These are phyloP conservation scores for Arnoldichthys spilopterus DNA, from an alignment of 2,797 vertebrate species.

Conservation along the genomic window DNA sequence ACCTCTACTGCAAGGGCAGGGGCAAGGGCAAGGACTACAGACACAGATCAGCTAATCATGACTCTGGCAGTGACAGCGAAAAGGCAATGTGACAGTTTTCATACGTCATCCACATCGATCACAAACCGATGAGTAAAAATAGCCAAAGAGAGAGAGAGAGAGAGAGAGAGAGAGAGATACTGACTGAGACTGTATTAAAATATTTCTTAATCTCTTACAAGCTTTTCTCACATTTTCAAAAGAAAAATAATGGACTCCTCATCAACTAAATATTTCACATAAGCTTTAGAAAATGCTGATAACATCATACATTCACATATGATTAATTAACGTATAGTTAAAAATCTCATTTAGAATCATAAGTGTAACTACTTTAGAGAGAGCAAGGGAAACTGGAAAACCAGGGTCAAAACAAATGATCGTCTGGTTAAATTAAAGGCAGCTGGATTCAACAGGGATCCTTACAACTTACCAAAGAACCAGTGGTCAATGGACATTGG, in stretches of 20 bases:
- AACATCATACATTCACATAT: not conserved
- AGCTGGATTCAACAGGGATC: too few species aligned
- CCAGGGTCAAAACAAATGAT: too few species aligned
- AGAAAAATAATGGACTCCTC: too few species aligned
- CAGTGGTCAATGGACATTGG: too few species aligned
- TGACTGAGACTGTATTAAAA: not conserved
- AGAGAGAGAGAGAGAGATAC: not conserved
- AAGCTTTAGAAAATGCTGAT: not conserved
- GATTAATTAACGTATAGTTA: too few species aligned
- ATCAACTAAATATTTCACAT: too few species aligned
- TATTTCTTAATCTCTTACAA: not conserved
- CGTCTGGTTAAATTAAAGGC: too few species aligned
- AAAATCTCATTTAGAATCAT: too few species aligned
- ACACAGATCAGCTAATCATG: not conserved
- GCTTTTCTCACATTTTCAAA: too few species aligned
- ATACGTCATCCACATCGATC: not conserved
- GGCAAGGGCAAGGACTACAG: not conserved
- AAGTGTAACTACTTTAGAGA: too few species aligned
- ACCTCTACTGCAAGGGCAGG: not conserved
- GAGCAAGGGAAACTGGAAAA: too few species aligned
- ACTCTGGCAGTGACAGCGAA: not conserved
- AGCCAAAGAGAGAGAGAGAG: not conserved
- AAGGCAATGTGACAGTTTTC: not conserved
- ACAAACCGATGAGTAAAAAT: not conserved
- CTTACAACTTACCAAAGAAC: too few species aligned